Conservation (phyloP, 1,140 invertebrate genomes). For the Trigoniulus corallinus region DNA sequence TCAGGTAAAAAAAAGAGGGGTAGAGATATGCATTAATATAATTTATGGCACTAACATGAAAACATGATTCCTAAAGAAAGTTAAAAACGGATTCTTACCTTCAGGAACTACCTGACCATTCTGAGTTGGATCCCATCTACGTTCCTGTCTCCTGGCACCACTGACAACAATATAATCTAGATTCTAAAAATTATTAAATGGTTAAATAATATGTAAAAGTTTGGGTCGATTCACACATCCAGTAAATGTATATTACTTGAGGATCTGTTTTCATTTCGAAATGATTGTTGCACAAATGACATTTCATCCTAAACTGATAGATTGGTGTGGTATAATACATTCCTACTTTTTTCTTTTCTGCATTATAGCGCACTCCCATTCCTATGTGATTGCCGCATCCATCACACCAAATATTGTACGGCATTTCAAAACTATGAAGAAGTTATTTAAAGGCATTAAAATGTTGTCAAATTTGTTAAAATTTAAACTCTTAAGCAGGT, state of each 20-base stretch:
- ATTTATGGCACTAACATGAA: neutral
- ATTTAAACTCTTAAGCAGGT: conserved; percentile 1
- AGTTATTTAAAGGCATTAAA: neutral
- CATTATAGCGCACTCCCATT: conserved; percentile 98
- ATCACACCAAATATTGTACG: conserved; percentile 98
- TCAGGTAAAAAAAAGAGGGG: too few species aligned
- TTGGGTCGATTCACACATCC: neutral
- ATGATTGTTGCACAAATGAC: conserved; percentile 92
- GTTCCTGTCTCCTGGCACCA: conserved; percentile 89
- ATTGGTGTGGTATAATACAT: conserved; percentile 98
- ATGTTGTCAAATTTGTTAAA: neutral
- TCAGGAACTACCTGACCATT: conserved; percentile 67
- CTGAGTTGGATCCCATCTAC: conserved; percentile 90
- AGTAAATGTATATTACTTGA: conserved; percentile 42
- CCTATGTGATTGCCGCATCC: conserved; percentile 97
- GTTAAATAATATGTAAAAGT: conserved; percentile 8
- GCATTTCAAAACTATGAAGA: conserved; percentile 84
- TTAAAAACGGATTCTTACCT: conserved; percentile 20
- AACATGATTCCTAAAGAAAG: conserved; percentile 9
- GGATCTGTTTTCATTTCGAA: conserved; percentile 99
- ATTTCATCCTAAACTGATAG: conserved; percentile 98
- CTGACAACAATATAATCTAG: conserved; percentile 91
- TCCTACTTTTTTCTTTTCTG: conserved; percentile 95
- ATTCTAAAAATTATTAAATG: conserved; percentile 46
- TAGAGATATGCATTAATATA: conserved; percentile 13